These are phyloP conservation scores for Drosophila hydei DNA, from an alignment of 1,140 invertebrate species.

Conservation along the genomic window DNA sequence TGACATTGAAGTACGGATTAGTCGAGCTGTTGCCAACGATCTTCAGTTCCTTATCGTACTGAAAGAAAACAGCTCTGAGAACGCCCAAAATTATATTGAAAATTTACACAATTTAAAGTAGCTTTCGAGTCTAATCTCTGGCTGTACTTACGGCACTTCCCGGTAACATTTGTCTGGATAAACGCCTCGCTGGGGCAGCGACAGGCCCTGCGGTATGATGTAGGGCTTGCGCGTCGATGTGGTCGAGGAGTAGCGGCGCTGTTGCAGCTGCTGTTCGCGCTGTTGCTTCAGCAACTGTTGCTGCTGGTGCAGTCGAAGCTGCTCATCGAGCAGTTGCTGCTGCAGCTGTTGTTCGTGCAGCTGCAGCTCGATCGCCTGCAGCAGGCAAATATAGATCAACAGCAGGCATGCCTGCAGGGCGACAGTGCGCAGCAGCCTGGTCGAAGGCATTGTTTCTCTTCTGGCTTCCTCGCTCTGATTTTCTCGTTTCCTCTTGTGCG, in stretches of 20 bases:
- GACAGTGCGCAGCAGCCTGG: slow-evolving; percentile 47
- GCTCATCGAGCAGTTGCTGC: slow-evolving; percentile 58
- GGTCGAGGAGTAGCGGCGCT: slow-evolving; percentile 59
- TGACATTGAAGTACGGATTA: slow-evolving; percentile 69
- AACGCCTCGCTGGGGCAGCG: slow-evolving; percentile 61
- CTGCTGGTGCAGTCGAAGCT: slow-evolving; percentile 49
- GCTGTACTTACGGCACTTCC: slow-evolving; percentile 80
- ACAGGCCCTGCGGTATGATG: slow-evolving; percentile 66
- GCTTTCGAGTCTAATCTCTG: not conserved
- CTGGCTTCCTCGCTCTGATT: no score
- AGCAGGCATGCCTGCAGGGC: slow-evolving; percentile 46
- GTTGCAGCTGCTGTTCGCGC: slow-evolving; percentile 52
- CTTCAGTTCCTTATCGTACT: slow-evolving; percentile 73
- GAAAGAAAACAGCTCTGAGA: slow-evolving; percentile 71
- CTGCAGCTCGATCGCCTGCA: slow-evolving; percentile 61
- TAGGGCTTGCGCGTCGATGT: slow-evolving; percentile 67
- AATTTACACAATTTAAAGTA: not conserved
- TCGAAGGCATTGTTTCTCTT: slow-evolving; percentile 22
- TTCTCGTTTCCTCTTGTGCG: slow-evolving; percentile 1
- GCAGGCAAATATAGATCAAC: slow-evolving; percentile 51
- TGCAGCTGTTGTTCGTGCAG: slow-evolving; percentile 64
- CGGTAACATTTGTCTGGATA: slow-evolving; percentile 70
- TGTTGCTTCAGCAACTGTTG: slow-evolving; percentile 51
- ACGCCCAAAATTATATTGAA: not conserved
- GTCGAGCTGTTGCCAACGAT: slow-evolving; percentile 70